These are phyloP conservation scores for Trissolcus basalis DNA, from an alignment of 1,140 invertebrate genomes.

Conservation along the genomic window DNA sequence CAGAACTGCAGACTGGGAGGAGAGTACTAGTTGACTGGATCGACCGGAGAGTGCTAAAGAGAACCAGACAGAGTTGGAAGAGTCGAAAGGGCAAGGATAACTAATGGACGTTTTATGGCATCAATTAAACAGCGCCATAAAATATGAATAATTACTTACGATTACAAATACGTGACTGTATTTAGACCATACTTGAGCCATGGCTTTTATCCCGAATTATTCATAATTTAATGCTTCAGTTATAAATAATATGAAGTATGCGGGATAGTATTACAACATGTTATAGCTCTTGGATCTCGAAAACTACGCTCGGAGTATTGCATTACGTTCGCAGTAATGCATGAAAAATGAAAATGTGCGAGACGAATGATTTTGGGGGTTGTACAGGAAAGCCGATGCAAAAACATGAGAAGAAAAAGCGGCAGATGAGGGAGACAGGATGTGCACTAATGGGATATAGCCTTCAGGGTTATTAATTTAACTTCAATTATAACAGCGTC, in stretches of 20 bases:
- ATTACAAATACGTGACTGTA: slow-evolving; percentile 64
- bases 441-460: not conserved
- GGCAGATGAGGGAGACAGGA: no score
- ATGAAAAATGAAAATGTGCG: no score
- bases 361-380: no score
- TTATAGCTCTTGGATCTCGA: no score
- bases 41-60: slow-evolving; percentile 34
- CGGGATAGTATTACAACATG: no score
- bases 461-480: not conserved
- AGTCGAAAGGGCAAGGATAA: slow-evolving; percentile 61
- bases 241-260: slow-evolving; percentile 9
- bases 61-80: slow-evolving; percentile 32
- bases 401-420: no score
- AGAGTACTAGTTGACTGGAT: slow-evolving; percentile 37
- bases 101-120: slow-evolving; percentile 72
- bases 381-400: no score
- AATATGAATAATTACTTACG: slow-evolving; percentile 70
- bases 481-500: slow-evolving; percentile 4
- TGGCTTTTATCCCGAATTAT: slow-evolving; percentile 58
- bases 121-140: slow-evolving; percentile 70
- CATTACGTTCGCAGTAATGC: no score
- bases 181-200: slow-evolving; percentile 25
- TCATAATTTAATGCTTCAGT: slow-evolving; percentile 7
- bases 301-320: no score
- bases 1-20: slow-evolving; percentile 20